A percentile compares a stretch with the other conserved stretches of the same genome.
These are phyloP conservation scores for Neelides sp. DNA, from an alignment of 1,140 invertebrate species.

Conservation along the genomic window DNA sequence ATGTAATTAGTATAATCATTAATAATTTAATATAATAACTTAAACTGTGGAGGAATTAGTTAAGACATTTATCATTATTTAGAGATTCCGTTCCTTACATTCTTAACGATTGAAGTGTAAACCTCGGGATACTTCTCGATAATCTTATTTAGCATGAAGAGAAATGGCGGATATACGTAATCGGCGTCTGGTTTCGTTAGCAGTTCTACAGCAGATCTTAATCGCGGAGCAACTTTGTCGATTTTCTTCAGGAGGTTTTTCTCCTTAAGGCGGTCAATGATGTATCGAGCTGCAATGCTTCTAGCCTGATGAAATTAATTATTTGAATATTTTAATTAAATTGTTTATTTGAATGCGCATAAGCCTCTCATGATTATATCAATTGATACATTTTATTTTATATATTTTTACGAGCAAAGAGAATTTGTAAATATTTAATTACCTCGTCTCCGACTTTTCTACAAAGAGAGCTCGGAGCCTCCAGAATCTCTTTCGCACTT, in stretches of 20 bases:
- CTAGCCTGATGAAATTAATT: constrained; percentile 18
- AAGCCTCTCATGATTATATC: too few relatives aligned
- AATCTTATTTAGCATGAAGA: constrained; percentile 23
- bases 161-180: constrained; percentile 25
- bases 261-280: constrained; percentile 28
- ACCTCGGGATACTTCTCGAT: constrained; percentile 18
- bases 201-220: constrained; percentile 30
- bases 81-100: constrained; percentile 1
- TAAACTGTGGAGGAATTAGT: neutral
- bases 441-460: constrained; percentile 31
- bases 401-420: too few relatives aligned
- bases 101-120: constrained; percentile 18
- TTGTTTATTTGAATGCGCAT: too few relatives aligned
- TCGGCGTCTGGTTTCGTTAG: constrained; percentile 29
- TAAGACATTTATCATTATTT: neutral
- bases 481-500: constrained; percentile 27
- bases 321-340: too few relatives aligned
- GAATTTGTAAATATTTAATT: neutral
- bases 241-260: constrained; percentile 24
- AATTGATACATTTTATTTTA: too few relatives aligned
- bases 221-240: constrained; percentile 24
- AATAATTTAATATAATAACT: neutral
- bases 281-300: constrained; percentile 24
- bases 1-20: neutral
- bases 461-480: constrained; percentile 17